phyloP scores from a whole-genome alignment of 2,888 invertebrate genomes.

The Acronicta psi region DNA sequence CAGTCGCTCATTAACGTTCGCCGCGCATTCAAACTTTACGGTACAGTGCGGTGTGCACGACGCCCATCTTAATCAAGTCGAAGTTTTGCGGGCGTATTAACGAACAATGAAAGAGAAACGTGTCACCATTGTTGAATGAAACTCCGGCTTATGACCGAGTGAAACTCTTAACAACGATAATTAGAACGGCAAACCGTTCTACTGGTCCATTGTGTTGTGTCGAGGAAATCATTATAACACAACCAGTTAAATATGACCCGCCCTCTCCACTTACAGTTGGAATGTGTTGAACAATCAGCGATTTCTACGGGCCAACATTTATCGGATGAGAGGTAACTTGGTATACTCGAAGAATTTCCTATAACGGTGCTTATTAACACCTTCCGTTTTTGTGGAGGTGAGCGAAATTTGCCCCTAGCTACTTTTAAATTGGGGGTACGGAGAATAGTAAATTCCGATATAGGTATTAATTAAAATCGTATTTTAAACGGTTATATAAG shows the following conservation, averaged over 20 bases:
- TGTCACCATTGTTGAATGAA: slow-evolving; percentile 72
- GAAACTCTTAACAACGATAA: slow-evolving; percentile 70
- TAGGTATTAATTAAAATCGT: slow-evolving; percentile 29
- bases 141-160: slow-evolving; percentile 67
- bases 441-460: slow-evolving; percentile 16
- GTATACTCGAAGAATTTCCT: slow-evolving; percentile 54
- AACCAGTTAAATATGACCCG: slow-evolving; percentile 46
- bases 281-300: slow-evolving; percentile 15
- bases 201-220: slow-evolving; percentile 60
- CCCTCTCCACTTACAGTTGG: slow-evolving; percentile 13
- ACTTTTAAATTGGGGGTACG: slow-evolving; percentile 48
- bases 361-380: slow-evolving; percentile 51
- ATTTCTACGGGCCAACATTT: slow-evolving; percentile 31
- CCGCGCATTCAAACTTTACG: slow-evolving; percentile 45
- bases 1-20: slow-evolving; percentile 43
- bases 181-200: slow-evolving; percentile 67
- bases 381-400: slow-evolving; percentile 48
- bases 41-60: slow-evolving; percentile 52
- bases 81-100: slow-evolving; percentile 70
- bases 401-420: slow-evolving; percentile 32
- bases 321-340: slow-evolving; percentile 28
- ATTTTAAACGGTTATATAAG: slow-evolving; percentile 2
- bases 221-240: slow-evolving; percentile 56
- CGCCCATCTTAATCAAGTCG: slow-evolving; percentile 68
- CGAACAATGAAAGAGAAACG: slow-evolving; percentile 76